Evolutionary conservation across 2,113 vertebrate species (phyloP).

Genomic region (Puntigrus tetrazona): DNA sequence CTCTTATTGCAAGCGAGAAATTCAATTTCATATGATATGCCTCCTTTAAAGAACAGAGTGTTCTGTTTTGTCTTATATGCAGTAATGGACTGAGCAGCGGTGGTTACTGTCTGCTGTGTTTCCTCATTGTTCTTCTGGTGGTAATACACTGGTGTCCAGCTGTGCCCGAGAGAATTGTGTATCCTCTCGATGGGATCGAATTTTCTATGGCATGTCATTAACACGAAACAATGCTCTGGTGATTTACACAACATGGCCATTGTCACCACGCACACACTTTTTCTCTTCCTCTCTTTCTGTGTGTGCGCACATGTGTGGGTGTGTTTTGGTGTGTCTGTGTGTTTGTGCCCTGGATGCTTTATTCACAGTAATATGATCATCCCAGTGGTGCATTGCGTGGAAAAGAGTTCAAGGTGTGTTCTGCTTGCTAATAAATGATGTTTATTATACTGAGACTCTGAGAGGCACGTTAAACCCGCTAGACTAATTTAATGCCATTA

Average conservation of each 20-base stretch:
- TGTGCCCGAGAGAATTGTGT: slow-evolving; percentile 1
- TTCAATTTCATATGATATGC: background rate
- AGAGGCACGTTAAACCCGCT: slow-evolving; percentile 3
- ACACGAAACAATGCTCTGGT: slow-evolving; percentile 29
- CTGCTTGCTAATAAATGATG: slow-evolving; percentile 44
- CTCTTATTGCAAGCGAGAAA: background rate
- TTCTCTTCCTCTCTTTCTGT: background rate
- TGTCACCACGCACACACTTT: background rate
- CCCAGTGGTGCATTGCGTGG: slow-evolving; percentile 39
- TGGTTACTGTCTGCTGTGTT: slow-evolving; percentile 3
- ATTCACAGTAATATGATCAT: slow-evolving; percentile 47
- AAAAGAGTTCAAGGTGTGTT: slow-evolving; percentile 29
- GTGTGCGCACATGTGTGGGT: background rate
- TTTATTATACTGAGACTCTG: slow-evolving; percentile 31
- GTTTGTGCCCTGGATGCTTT: slow-evolving; percentile 18
- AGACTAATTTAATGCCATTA: slow-evolving; percentile 23
- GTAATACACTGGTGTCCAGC: slow-evolving; percentile 2
- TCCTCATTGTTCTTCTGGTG: slow-evolving; percentile 15
- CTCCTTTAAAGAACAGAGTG: background rate
- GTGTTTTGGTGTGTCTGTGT: background rate
- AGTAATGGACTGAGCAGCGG: background rate
- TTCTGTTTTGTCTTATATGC: background rate
- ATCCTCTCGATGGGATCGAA: background rate
- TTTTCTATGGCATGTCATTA: slow-evolving; percentile 16
- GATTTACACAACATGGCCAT: slow-evolving; percentile 25